Conservation (phyloP, 2,888 invertebrate genomes). For the Rugalucina vietnamica region DNA sequence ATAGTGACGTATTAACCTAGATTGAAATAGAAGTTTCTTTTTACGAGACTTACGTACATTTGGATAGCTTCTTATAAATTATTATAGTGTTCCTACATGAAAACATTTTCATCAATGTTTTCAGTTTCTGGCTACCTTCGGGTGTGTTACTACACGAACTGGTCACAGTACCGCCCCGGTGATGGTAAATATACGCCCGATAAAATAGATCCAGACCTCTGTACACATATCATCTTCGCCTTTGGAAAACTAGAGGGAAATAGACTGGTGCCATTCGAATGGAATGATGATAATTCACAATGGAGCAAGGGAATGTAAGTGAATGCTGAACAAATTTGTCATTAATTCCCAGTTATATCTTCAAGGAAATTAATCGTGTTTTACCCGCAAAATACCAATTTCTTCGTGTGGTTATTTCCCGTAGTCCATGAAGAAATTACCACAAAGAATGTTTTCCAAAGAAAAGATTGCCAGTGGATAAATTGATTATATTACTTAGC, state of each 20-base stretch:
- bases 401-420: not conserved
- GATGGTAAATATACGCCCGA: conserved; percentile 96
- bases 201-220: conserved; percentile 96
- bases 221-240: conserved; percentile 98
- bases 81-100: too few relatives aligned
- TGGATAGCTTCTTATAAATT: too few relatives aligned
- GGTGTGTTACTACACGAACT: conserved; percentile 97
- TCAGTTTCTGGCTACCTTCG: conserved; percentile 53
- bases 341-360: too few relatives aligned
- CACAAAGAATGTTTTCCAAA: too few relatives aligned
- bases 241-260: conserved; percentile 99
- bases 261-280: conserved; percentile 95
- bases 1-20: too few relatives aligned
- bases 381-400: not conserved
- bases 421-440: not conserved
- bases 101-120: conserved; percentile 1
- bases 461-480: too few relatives aligned
- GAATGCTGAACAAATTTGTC: too few relatives aligned
- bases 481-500: too few relatives aligned
- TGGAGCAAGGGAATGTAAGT: conserved; percentile 54
- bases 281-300: conserved; percentile 90
- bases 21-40: too few relatives aligned
- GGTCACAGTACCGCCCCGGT: conserved; percentile 98
- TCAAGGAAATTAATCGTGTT: too few relatives aligned
- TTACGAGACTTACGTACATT: too few relatives aligned